Evolutionary conservation across 2,888 invertebrate species (phyloP).

Genomic region (Nysson spinosus): DNA sequence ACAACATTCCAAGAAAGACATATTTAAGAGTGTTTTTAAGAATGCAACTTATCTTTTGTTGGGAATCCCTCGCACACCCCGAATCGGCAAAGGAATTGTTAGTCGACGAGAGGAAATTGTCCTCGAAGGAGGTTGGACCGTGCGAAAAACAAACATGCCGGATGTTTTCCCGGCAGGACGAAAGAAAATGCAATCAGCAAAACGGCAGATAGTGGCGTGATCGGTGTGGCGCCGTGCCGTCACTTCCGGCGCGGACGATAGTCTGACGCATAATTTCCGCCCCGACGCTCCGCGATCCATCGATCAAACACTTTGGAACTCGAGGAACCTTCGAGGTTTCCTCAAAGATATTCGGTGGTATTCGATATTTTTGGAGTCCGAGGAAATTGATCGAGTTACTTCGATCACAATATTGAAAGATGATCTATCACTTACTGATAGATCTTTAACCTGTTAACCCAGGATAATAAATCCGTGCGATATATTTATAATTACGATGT

Average conservation of each 20-base stretch:
- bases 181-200: slow-evolving; percentile 66
- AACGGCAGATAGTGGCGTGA: slow-evolving; percentile 74
- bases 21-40: too few relatives aligned
- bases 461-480: too few relatives aligned
- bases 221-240: slow-evolving; percentile 67
- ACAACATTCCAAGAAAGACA: too few relatives aligned
- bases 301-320: slow-evolving; percentile 74
- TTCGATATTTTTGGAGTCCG: too few relatives aligned
- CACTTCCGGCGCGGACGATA: slow-evolving; percentile 73
- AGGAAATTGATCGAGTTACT: too few relatives aligned
- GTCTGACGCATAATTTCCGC: slow-evolving; percentile 78
- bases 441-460: too few relatives aligned
- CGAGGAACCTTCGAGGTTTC: slow-evolving; percentile 48
- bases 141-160: slow-evolving; percentile 56
- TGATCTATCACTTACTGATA: too few relatives aligned
- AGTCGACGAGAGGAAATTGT: slow-evolving; percentile 35
- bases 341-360: slow-evolving; percentile 47
- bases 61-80: too few relatives aligned
- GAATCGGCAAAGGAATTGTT: neutral
- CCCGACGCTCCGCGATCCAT: slow-evolving; percentile 72
- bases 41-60: too few relatives aligned
- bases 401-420: too few relatives aligned
- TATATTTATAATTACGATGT: too few relatives aligned
- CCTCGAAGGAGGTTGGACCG: slow-evolving; percentile 26
- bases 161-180: slow-evolving; percentile 40